phyloP scores from a whole-genome alignment of 2,888 invertebrate species.

The Orthonevra nobilis region DNA sequence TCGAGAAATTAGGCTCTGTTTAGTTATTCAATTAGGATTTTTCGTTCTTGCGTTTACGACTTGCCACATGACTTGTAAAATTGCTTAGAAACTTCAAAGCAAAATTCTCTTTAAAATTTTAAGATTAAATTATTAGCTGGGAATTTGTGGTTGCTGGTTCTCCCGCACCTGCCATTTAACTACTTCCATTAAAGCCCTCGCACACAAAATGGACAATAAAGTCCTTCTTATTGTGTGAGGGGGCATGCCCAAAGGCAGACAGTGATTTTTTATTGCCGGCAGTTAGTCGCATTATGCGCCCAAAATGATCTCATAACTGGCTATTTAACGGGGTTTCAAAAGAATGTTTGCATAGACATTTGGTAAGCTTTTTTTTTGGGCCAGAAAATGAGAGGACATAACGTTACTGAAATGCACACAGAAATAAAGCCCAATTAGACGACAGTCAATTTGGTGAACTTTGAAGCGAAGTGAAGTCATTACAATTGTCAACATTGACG shows the following conservation, averaged over 20 bases:
- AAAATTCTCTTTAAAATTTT: constrained; percentile 8
- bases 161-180: background rate
- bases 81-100: no score
- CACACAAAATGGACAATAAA: constrained; percentile 12
- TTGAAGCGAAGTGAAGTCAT: background rate
- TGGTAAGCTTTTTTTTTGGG: background rate
- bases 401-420: constrained; percentile 15
- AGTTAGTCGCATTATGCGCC: constrained; percentile 16
- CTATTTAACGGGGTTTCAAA: constrained; percentile 39
- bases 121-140: constrained; percentile 15
- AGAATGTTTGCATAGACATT: constrained; percentile 45
- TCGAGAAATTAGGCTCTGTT: background rate
- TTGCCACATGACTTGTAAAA: no score
- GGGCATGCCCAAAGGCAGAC: constrained; percentile 12
- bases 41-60: no score
- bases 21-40: background rate
- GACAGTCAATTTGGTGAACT: constrained; percentile 9
- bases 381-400: background rate
- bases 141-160: background rate
- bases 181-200: constrained; percentile 17
- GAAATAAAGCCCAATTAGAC: constrained; percentile 33
- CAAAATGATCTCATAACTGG: constrained; percentile 40
- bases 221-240: constrained; percentile 44
- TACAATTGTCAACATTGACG: background rate
- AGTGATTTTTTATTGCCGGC: constrained; percentile 27